Base-by-base conservation (phyloP, 2,888 invertebrate genomes). In the Rambutsinella grinnellia region DNA sequence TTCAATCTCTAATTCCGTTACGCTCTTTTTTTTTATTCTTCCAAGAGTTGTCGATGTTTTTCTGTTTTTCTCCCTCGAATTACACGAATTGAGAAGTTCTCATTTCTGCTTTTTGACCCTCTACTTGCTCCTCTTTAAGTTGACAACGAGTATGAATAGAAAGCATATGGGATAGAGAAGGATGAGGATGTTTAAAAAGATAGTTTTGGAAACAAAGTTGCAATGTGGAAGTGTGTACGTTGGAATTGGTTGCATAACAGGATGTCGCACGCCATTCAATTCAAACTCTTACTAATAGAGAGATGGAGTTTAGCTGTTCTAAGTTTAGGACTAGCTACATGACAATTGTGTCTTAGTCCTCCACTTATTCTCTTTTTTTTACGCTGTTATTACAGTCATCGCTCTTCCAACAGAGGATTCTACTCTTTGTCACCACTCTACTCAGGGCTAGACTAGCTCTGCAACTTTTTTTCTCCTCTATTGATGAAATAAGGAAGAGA, bases 401-500 rank as follows among this genome's bases (percentile, higher is more conserved):
- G 56, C 44, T 24, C 56, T 19, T 23, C 17, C n/a, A n/a, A n/a
- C n/a, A n/a, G n/a, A n/a, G n/a, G n/a, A n/a, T n/a, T n/a, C n/a
- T n/a, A n/a, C n/a, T n/a, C n/a, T n/a, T n/a, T n/a, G n/a, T n/a
- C n/a, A n/a, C n/a, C n/a, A n/a, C n/a, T n/a, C n/a, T n/a, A n/a
- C n/a, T n/a, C n/a, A n/a, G n/a, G n/a, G n/a, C n/a, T n/a, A n/a
- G n/a, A n/a, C n/a, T n/a, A n/a, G n/a, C 36, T 36, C 36, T 13
- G 36, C 36, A 8, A 13, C 36, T 13, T 36, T 36, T 36, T 36
- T 36, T 5, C 36, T 36, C 36, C 36, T 60, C 68, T 75, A 75
- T 75, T 75, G 75, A 75, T 75, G 75, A 75, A 75, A 75, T 75
- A 75, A 75, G 75, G 75, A 75, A 74, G 28, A 56, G 54, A 60